Evolutionary conservation across 92 coral and sea anemone genomes (phyloP).

Genomic region (Phenganax marumi): DNA sequence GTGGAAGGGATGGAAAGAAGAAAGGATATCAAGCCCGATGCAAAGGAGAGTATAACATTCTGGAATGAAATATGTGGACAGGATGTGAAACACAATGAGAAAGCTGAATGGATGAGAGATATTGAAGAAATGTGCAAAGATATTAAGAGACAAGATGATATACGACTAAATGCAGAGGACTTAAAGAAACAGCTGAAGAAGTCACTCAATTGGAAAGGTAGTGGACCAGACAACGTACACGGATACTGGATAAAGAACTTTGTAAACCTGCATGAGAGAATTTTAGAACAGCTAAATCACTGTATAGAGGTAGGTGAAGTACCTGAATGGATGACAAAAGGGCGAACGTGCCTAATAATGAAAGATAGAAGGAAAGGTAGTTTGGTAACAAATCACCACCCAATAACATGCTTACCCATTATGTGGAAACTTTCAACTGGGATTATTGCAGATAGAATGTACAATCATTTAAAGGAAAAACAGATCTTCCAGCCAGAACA

Average conservation of each 20-base stretch:
- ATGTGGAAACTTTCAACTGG: constrained; percentile 1
- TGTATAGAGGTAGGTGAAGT: constrained; percentile 7
- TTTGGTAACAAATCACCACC: constrained; percentile 36
- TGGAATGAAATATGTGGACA: constrained; percentile 7
- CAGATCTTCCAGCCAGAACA: constrained; percentile 34
- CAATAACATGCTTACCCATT: constrained; percentile 3
- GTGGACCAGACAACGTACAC: neutral
- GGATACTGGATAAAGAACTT: constrained; percentile 3
- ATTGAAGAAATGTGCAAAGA: neutral
- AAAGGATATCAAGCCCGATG: constrained; percentile 28
- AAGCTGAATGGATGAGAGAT: constrained; percentile 17
- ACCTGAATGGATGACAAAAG: constrained; percentile 13
- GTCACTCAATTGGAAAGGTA: constrained; percentile 34
- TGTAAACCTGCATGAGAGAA: constrained; percentile 12
- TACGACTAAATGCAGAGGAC: constrained; percentile 16
- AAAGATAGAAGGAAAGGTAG: constrained; percentile 21
- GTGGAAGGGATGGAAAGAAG: constrained; percentile 22
- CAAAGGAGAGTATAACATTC: constrained; percentile 21
- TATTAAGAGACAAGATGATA: constrained; percentile 24
- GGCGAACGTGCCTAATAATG: constrained; percentile 21
- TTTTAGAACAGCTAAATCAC: constrained; percentile 41
- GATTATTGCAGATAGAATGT: constrained; percentile 14
- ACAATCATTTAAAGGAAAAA: constrained; percentile 40
- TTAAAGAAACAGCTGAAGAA: constrained; percentile 52
- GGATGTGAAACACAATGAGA: neutral